Percentiles rank a stretch among this genome's conserved stretches.
phyloP scores from a whole-genome alignment of 2,888 invertebrate genomes.

The Lypha dubia region DNA sequence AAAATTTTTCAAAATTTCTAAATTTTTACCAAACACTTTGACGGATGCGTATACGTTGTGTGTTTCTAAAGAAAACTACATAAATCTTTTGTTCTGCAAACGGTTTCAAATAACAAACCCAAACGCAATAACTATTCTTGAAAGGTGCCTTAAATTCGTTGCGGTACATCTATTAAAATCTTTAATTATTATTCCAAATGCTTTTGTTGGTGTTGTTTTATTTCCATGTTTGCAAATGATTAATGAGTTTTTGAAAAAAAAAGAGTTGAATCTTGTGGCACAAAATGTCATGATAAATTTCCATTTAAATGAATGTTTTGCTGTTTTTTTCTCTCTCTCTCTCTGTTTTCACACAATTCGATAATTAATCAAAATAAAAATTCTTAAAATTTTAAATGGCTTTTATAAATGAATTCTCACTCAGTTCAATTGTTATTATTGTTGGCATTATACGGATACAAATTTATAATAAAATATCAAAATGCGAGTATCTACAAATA shows the following conservation, averaged over 20 bases:
- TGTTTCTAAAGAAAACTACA: too few relatives aligned
- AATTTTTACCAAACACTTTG: too few relatives aligned
- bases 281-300: slow-evolving; percentile 48
- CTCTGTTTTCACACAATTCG: slow-evolving; percentile 40
- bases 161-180: background rate
- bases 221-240: slow-evolving; percentile 42
- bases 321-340: background rate
- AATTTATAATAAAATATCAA: slow-evolving; percentile 7
- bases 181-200: slow-evolving; percentile 7
- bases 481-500: background rate
- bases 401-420: slow-evolving; percentile 32
- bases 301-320: slow-evolving; percentile 40
- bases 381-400: slow-evolving; percentile 49
- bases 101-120: background rate
- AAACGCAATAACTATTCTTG: background rate
- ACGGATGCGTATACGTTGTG: too few relatives aligned
- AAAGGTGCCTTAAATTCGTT: background rate
- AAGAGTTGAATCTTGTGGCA: slow-evolving; percentile 40
- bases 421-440: slow-evolving; percentile 27
- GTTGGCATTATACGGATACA: slow-evolving; percentile 16
- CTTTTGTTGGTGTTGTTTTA: slow-evolving; percentile 10
- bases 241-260: slow-evolving; percentile 35
- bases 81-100: background rate
- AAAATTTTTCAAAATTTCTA: too few relatives aligned
- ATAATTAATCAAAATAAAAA: slow-evolving; percentile 64